Evolutionary conservation across 2,888 invertebrate genomes (phyloP), one percentile per base, ranked within the genome.

Genomic region (Mystacides longicornis): DNA sequence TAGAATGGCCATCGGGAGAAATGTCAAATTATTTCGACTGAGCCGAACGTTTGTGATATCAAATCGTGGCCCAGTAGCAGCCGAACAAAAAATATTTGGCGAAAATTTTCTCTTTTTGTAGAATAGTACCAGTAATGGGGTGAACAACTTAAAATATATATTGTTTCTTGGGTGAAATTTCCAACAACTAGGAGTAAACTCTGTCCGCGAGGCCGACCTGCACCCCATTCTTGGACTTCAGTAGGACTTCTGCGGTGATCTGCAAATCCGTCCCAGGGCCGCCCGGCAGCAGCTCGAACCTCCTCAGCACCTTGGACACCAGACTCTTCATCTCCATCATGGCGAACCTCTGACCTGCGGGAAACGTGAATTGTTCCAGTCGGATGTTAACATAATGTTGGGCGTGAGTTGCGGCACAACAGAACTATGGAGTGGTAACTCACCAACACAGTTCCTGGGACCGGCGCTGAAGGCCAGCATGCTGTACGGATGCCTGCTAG

Each of bases 261-360:
- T 16, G 43, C 5, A 47, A 21, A 7, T 52, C 43, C 3, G 21
- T 23, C 23, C 22, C 46, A 18, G 48, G 42, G 19, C 56, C 58
- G 11, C 46, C 56, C 16, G 31, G 37, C 37, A 22, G 23, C 18
- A 63, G 52, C 62, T 67, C 65, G 50, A 64, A 70, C 45, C 66
- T 64, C 51, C 67, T 62, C 19, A 71, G 43, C 7, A 70, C 18
- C 58, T 67, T 68, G 2, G 67, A 67, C 11, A 69, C 20, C 0
- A 64, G 61, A 5, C 63, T 52, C 61, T 71, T 69, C 64, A 70
- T 66, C 58, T 69, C 67, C 22, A 67, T 46, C 63, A 68, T 64
- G 1, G 69, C 70, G 60, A 67, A 71, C 58, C 67, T 69, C 64
- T 71, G 68, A 52, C 69, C 69, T 67, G 52, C 50, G 19, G n/a